Conservation (phyloP, 2,888 invertebrate genomes). For the Malacosoma neustria region DNA sequence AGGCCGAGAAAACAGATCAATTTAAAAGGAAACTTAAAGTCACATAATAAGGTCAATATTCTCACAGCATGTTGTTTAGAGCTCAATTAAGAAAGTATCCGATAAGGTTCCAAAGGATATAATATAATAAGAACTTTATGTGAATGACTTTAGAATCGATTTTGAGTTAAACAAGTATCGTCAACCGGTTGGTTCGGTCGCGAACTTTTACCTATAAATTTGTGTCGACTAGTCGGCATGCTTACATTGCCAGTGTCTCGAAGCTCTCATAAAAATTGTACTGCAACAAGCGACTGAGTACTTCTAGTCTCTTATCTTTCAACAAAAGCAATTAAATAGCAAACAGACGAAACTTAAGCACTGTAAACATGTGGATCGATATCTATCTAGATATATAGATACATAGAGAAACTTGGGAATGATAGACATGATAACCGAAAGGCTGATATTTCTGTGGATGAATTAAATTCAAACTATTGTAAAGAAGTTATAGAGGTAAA, state of each 20-base stretch:
- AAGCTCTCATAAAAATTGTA: slow-evolving; percentile 27
- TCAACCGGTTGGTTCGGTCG: slow-evolving; percentile 66
- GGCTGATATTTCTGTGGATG: too few relatives aligned
- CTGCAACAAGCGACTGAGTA: not conserved
- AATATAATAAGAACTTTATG: slow-evolving; percentile 40
- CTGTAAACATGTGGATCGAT: too few relatives aligned
- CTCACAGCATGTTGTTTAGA: slow-evolving; percentile 40
- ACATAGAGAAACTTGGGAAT: too few relatives aligned
- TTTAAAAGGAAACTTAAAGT: slow-evolving; percentile 43
- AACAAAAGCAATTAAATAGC: too few relatives aligned
- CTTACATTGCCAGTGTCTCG: slow-evolving; percentile 47
- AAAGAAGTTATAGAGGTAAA: too few relatives aligned
- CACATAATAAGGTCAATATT: slow-evolving; percentile 56
- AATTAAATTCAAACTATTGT: too few relatives aligned
- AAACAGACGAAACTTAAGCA: too few relatives aligned
- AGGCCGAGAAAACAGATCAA: slow-evolving; percentile 56
- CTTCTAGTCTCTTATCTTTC: too few relatives aligned
- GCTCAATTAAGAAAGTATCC: slow-evolving; percentile 73
- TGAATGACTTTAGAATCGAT: slow-evolving; percentile 31
- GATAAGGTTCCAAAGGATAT: slow-evolving; percentile 38
- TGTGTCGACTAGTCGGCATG: slow-evolving; percentile 62
- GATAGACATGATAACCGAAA: too few relatives aligned
- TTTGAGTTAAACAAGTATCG: slow-evolving; percentile 27
- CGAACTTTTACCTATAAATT: slow-evolving; percentile 76
- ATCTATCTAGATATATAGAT: too few relatives aligned